Base-by-base conservation (phyloP, 2,888 invertebrate genomes). In the Iselma pallidipennis region DNA sequence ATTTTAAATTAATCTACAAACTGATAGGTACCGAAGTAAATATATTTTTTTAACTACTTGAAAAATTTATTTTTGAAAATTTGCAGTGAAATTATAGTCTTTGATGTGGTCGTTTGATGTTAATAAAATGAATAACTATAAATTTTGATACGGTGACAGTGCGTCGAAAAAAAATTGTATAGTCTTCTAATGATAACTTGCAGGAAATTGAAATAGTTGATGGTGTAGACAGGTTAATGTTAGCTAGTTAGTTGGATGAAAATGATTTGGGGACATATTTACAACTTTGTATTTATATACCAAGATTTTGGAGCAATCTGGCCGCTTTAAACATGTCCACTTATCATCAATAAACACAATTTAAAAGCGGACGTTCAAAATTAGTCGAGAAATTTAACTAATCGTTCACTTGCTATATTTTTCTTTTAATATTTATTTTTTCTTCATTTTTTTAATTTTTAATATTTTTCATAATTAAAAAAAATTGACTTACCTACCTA, bases 261-360 rank as follows among this genome's bases (percentile, higher is more conserved):
- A 79, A 76, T 75, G 78, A 74, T 74, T 71, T 70, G 80, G 67
- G 57, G 78, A 80, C 78, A 77, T 71, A 80, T 80, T 81, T 80
- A 81, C 73, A 72, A 72, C 68, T 56, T 61, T 65, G 74, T 75
- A 76, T 77, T 78, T 79, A 78, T 78, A 78, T 56, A 57, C 63
- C 37, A 42, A 51, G 45, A 55, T 33, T 42, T 37, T 63, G 57
- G 7, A 37, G 37, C 37, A 37, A 37, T 37, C 58, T 62, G 58
- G 58, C 51, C 51, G 62, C 67, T 70, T 72, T 76, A 76, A 75
- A 77, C 74, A 74, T 76, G 75, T 77, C 76, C 72, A 74, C 76
- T 77, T 76, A 76, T 74, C 74, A 72, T 71, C 67, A 62, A 67
- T 69, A 72, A 74, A 74, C 68, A 69, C 66, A 60, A 71, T 72